Evolutionary conservation across 2,113 vertebrate genomes (phyloP).

Genomic region (Canis aureus): DNA sequence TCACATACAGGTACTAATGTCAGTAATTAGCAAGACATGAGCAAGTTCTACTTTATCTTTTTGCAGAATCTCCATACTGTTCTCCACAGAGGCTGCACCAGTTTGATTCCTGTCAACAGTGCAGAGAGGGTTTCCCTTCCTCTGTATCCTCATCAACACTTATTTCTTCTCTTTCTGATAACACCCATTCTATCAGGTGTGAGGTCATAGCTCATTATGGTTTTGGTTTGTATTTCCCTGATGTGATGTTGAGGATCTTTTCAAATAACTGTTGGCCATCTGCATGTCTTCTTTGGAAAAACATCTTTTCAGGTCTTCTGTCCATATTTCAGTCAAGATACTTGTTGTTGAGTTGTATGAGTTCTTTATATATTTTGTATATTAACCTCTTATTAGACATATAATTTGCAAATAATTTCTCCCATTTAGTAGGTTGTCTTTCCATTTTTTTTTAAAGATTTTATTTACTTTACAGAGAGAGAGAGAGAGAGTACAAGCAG

Average conservation of each 20-base stretch:
- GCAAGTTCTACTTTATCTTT: neutral
- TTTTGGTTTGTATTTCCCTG: neutral
- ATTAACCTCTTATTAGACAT: neutral
- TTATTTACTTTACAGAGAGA: too few species aligned
- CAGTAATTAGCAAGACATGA: neutral
- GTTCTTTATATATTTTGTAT: neutral
- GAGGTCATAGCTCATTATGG: neutral
- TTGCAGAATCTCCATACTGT: neutral
- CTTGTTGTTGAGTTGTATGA: neutral
- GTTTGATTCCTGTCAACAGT: neutral
- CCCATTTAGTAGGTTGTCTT: neutral
- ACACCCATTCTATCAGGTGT: neutral
- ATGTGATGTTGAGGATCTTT: neutral
- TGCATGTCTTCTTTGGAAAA: neutral
- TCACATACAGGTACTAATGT: neutral
- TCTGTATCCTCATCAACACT: neutral
- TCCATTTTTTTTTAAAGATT: neutral
- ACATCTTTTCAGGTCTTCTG: neutral
- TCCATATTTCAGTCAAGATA: neutral
- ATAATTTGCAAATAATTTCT: neutral
- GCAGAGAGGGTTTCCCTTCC: neutral
- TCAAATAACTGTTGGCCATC: neutral
- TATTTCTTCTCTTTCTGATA: neutral
- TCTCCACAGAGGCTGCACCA: neutral
- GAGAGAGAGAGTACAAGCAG: too few species aligned